These are phyloP conservation scores for Trachemys scripta DNA, from an alignment of 2,113 vertebrate genomes.

Conservation along the genomic window DNA sequence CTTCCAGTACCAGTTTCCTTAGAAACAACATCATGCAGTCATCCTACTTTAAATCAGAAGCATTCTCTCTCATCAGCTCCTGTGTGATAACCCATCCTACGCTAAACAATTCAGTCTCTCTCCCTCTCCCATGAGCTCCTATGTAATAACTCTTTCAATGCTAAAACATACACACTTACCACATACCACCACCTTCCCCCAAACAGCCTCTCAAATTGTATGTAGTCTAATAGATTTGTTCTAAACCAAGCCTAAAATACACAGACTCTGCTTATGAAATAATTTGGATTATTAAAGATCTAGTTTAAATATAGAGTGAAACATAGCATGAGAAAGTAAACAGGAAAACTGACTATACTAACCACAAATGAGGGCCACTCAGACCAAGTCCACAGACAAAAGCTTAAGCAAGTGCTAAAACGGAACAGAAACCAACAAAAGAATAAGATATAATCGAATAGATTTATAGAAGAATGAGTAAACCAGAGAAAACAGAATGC, in stretches of 20 bases:
- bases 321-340: neutral
- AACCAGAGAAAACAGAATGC: neutral
- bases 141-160: neutral
- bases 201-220: neutral
- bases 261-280: neutral
- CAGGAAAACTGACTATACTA: neutral
- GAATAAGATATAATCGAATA: neutral
- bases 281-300: neutral
- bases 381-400: neutral
- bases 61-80: conserved; percentile 16
- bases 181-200: neutral
- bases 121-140: conserved; percentile 17
- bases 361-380: neutral
- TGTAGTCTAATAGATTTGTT: neutral
- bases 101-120: neutral
- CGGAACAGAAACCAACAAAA: neutral
- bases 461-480: neutral
- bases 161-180: conserved; percentile 17
- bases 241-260: neutral
- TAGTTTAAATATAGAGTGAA: neutral
- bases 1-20: conserved; percentile 66
- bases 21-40: conserved; percentile 66
- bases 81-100: conserved; percentile 49
- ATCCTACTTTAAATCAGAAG: conserved; percentile 62
- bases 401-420: neutral